A percentile compares a stretch with the other conserved stretches of the same genome.
These are phyloP conservation scores for Echeneis naucrates DNA, from an alignment of 2,797 vertebrate species.

Conservation along the genomic window DNA sequence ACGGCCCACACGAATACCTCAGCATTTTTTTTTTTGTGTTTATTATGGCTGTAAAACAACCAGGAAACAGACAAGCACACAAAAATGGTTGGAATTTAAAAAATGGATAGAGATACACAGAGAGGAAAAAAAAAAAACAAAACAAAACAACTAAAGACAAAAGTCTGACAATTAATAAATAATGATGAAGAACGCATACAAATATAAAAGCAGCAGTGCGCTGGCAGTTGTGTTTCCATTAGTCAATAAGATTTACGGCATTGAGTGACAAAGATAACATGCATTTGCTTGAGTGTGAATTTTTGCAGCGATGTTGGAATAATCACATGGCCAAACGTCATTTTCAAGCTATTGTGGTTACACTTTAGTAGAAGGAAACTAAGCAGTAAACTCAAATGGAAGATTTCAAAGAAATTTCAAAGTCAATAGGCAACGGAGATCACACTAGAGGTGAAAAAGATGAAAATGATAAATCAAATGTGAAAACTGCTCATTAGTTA, in stretches of 20 bases:
- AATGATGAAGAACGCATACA: conserved; percentile 23
- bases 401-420: no score
- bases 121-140: conserved; percentile 31
- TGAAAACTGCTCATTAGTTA: no score
- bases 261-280: neutral
- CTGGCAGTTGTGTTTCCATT: conserved; percentile 3
- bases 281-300: neutral
- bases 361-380: neutral
- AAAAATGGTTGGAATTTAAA: conserved; percentile 34
- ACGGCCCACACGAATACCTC: neutral
- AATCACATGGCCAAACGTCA: neutral
- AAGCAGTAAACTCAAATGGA: no score
- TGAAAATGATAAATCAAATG: no score
- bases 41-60: conserved; percentile 63
- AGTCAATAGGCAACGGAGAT: no score
- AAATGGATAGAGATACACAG: conserved; percentile 21
- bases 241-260: conserved; percentile 3
- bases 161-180: conserved; percentile 45
- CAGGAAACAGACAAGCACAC: conserved; percentile 34
- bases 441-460: no score
- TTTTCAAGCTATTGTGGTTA: neutral
- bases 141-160: no score
- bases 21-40: conserved; percentile 42
- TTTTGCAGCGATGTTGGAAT: neutral
- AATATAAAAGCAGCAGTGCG: conserved; percentile 29